Evolutionary conservation across 64 coral and sea anemone species (phyloP), one percentile per base, ranked within the genome.

Genomic region (Stylophora pistillata): DNA sequence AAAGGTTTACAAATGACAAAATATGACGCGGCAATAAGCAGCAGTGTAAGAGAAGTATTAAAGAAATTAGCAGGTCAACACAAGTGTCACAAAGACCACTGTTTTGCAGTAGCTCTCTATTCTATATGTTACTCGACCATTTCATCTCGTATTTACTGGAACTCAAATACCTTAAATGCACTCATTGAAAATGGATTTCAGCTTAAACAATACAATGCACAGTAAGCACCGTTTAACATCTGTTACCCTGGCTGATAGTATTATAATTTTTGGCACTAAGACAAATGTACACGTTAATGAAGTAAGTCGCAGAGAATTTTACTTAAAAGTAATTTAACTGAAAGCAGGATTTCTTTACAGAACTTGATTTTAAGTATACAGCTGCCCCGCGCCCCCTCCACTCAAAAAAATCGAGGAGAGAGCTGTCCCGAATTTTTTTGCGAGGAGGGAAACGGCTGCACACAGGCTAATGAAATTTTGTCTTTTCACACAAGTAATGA

Each of bases 81-180:
- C 54, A 87, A 76, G 55, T 74, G 85, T 74, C 31, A 33, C 53
- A 20, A 62, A 77, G 64, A 78, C 16, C 47, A 73, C 1, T 90
- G 61, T 29, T 73, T 80, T 90, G 88, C 70, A 81, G 54, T 74
- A 73, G 61, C 31, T 69, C 88, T 82, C 72, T 82, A 90, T 59
- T 71, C 65, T 72, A 74, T 90, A 31, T 89, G 88, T 81, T 89
- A 89, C 27, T 89, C 75, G 12, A 72, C 73, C 52, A 82, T 81
- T 73, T 81, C 76, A 73, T 68, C 88, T 90, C 73, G 65, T 53
- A 82, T n/a, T 81, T 90, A 81, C 53, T 90, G 88, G 88, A 89
- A 37, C 0, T 71, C 57, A 72, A 81, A 81, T 58, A 81, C 88
- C 56, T 89, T 89, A 81, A 10, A 72, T 89, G 76, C 52, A 72